Conservation (phyloP, 2,113 vertebrate species). For the Terrapene triunguis region DNA sequence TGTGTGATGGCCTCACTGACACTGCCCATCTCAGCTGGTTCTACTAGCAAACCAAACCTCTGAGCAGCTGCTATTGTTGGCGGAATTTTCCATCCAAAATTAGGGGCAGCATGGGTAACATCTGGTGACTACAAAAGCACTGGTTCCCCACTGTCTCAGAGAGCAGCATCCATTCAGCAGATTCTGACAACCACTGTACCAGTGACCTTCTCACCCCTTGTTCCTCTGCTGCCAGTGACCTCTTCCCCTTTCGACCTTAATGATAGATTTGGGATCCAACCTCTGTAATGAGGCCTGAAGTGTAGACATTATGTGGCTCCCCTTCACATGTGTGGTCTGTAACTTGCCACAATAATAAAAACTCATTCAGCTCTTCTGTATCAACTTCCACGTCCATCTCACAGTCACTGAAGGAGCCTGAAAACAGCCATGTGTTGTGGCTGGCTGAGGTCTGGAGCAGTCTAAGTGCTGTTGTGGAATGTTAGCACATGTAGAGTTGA, state of each 20-base stretch:
- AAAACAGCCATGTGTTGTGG: background rate
- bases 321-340: background rate
- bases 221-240: conserved; percentile 24
- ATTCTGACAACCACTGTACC: background rate
- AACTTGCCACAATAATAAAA: background rate
- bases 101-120: conserved; percentile 31
- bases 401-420: background rate
- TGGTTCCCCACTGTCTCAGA: conserved; percentile 24
- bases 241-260: conserved; percentile 54
- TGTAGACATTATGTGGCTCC: conserved; percentile 29
- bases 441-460: background rate
- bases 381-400: background rate
- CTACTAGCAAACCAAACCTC: background rate
- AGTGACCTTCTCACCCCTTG: conserved; percentile 61
- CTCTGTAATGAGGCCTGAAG: conserved; percentile 40
- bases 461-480: background rate
- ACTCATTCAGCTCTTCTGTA: background rate
- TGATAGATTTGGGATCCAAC: conserved; percentile 63
- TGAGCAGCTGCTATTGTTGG: background rate
- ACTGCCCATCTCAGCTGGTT: background rate
- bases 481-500: background rate
- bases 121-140: conserved; percentile 49
- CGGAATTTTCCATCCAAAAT: conserved; percentile 56
- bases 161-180: conserved; percentile 57
- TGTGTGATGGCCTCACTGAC: conserved; percentile 1